Conservation (phyloP, 2,113 vertebrate genomes). For the Mugil cephalus region DNA sequence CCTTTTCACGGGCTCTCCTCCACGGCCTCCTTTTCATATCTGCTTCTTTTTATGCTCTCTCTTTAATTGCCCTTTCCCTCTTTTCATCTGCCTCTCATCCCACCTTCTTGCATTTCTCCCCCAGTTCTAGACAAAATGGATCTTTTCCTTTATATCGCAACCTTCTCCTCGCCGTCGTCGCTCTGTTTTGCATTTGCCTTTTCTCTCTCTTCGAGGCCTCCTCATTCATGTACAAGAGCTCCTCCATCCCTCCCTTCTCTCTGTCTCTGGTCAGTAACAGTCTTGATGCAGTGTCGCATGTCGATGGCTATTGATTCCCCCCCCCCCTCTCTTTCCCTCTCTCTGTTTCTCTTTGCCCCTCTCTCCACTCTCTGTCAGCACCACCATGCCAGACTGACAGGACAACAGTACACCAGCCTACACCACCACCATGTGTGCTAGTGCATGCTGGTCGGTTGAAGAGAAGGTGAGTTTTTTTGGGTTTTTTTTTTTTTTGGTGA, state of each 20-base stretch:
- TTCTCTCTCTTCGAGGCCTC: slow-evolving; percentile 25
- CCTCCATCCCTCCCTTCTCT: slow-evolving; percentile 40
- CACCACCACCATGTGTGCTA: slow-evolving; percentile 37
- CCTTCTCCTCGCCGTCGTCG: slow-evolving; percentile 20
- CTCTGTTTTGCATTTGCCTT: slow-evolving; percentile 36
- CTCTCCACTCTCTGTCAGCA: slow-evolving; percentile 54
- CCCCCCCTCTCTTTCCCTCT: slow-evolving; percentile 46
- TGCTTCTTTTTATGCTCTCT: slow-evolving; percentile 7
- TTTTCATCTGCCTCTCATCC: slow-evolving; percentile 42
- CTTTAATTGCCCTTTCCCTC: slow-evolving; percentile 39
- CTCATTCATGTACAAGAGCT: slow-evolving; percentile 33
- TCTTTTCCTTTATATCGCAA: slow-evolving; percentile 50
- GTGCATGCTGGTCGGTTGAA: slow-evolving; percentile 22
- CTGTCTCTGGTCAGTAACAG: slow-evolving; percentile 68
- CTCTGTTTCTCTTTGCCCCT: slow-evolving; percentile 54
- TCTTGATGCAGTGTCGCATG: slow-evolving; percentile 81
- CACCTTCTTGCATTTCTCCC: slow-evolving; percentile 6
- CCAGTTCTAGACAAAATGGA: slow-evolving; percentile 39
- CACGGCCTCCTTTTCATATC: slow-evolving; percentile 33
- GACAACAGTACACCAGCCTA: not conserved
- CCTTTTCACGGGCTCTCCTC: slow-evolving; percentile 21
- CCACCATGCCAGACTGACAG: slow-evolving; percentile 44
- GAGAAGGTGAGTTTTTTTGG: slow-evolving; percentile 21
- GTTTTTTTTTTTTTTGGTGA: too few species aligned
- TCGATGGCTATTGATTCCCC: slow-evolving; percentile 78